Base-by-base conservation (phyloP, 1,140 invertebrate species). In the Maniola jurtina region DNA sequence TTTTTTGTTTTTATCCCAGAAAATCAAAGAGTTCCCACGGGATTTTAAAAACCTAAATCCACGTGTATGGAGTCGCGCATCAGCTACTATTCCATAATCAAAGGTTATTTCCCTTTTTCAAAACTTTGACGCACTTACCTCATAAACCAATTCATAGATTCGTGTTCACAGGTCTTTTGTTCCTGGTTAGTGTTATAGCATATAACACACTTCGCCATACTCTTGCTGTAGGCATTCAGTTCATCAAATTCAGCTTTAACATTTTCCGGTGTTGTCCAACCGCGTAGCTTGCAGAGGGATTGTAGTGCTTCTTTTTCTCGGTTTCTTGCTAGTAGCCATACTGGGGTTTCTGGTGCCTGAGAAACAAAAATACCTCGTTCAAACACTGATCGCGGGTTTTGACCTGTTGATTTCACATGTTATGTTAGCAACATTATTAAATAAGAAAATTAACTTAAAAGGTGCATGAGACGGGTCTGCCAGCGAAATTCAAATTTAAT, bases 291-390 rank as follows among this genome's bases (percentile, higher is more conserved):
- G 47, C 89, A 88, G 0, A 93, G 71, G 0, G 92, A 84, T 59
- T 86, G 85, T 25, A 90, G 66, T 0, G 92, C 92, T 15, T 93
- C 91, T 15, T 90, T 84, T 36, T 87, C 83, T 52, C 86, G 76
- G 9, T 92, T 90, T 74, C 91, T 89, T 9, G 89, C 86, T 47
- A 93, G 72, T 5, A 94, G 80, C 94, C 94, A 95, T 7, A 94
- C 84, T 35, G 95, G 94, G 3, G 94, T 94, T 85, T 95, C 94
- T 6, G 94, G 94, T 5, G 94, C 83, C 92, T 93, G 59, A 3
- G 45, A 52, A 40, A 58, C 34, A 66, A 65, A 56, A 9, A 13
- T 11, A 1, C 2, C 13, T 13, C 13, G 2, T 11, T 13, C 5
- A 45, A 45, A n/a, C 13, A 11, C 13, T n/a, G n/a, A n/a, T n/a